Base-by-base conservation (phyloP, 2,113 vertebrate genomes). In the Pogona vitticeps region DNA sequence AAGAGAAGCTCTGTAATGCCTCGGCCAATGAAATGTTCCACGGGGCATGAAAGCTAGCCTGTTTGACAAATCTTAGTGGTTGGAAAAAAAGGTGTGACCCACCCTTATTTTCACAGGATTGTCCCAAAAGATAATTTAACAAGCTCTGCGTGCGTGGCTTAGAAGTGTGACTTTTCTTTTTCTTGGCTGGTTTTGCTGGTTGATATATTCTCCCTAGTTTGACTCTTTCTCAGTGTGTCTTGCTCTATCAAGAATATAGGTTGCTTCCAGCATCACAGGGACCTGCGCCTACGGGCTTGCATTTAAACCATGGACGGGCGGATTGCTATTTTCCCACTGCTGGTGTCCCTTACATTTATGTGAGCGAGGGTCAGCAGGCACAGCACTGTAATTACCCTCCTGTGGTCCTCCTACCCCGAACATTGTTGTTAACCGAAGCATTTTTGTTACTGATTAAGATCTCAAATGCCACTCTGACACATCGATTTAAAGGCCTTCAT, bases 401-500 rank as follows among this genome's bases (percentile, higher is more conserved):
- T 65, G 2, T 14, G 38, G 83, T 83, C 70, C 87, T 83, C 94
- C 89, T 71, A 67, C 73, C 26, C 40, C 80, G 23, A 86, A 67
- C 77, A n/a, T 86, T 61, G 90, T 93, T 95, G 91, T 91, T 94
- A 94, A 92, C 86, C 80, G 86, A 87, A 90, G 83, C 88, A 88
- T 92, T 95, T 94, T 93, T 84, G 65, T 79, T 94, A 90, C 84
- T 84, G 88, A 93, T 88, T 91, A 79, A 82, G 88, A 83, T 92
- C 91, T 79, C 90, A 71, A 83, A 82, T 94, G 89, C 67, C 90
- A 94, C 83, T 87, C 88, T 90, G 86, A 87, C 92, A 88, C n/a
- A 89, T 88, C 92, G 94, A 92, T 96, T 94, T 92, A 94, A 94
- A 95, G 92, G 91, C 90, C 85, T 92, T 87, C 89, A 72, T 94